Evolutionary conservation across 1,140 invertebrate species (phyloP), one percentile per base, ranked within the genome.

Genomic region (Conus ventricosus): DNA sequence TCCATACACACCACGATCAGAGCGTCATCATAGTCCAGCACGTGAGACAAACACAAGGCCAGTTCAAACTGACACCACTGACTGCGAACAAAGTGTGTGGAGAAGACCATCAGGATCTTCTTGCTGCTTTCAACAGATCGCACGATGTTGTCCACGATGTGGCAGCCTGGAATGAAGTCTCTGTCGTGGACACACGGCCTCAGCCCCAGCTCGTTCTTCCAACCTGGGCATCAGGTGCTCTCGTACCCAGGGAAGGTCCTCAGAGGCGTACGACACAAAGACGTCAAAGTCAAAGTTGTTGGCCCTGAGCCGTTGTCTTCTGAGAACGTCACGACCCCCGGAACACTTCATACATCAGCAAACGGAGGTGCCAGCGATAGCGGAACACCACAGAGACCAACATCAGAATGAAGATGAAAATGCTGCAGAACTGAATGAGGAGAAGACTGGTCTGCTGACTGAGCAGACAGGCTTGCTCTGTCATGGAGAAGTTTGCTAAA

Each of bases 31-130:
- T 87, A 63, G n/a, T 81, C 71, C 17, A 91, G 53, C 8, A 91
- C 60, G 55, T 88, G 88, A 23, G 87, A 15, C 71, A 86, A 67
- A 76, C 88, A 90, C 13, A 92, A 92, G 87, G 96, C 95, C 13
- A 96, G 96, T 92, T 93, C 92, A 84, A 92, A 92, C 57, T 90
- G 86, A 85, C 92, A 93, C 93, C 93, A 93, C 63, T 92, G 83
- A 57, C 91, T 92, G 71, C 89, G 84, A 5, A 91, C 85, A 81
- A 93, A 93, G 15, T 84, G 78, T 15, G 90, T 88, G 11, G 92
- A 91, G 27, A 94, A 53, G 17, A 94, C 81, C 17, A 92, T 71
- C 25, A 94, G 20, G 17, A 91, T 90, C 53, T 90, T 89, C 76
- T 88, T 80, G 83, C 93, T 93, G 54, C 51, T 63, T 6, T 91